Evolutionary conservation across 2,888 invertebrate species (phyloP).

Genomic region (Dicranocentrus wangi): DNA sequence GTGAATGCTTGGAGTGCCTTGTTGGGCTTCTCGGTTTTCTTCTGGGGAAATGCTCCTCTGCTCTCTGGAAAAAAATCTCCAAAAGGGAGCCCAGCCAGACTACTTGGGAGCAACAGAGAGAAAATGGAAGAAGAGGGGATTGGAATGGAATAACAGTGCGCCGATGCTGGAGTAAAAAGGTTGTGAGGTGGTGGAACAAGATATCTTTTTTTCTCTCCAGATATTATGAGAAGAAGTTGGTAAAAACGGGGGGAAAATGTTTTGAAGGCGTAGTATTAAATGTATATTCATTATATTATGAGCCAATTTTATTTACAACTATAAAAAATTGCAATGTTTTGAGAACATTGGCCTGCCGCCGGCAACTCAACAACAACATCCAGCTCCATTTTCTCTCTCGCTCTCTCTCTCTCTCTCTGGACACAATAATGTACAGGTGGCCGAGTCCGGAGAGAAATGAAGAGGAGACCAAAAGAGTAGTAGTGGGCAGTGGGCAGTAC

Average conservation of each 20-base stretch:
- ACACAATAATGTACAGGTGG: slow-evolving; percentile 28
- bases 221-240: not conserved
- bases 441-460: slow-evolving; percentile 40
- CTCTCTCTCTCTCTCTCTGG: slow-evolving; percentile 9
- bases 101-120: slow-evolving; percentile 10
- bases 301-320: not conserved
- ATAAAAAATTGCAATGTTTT: not conserved
- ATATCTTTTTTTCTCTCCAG: not conserved
- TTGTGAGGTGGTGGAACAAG: not conserved
- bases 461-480: slow-evolving; percentile 11
- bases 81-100: not conserved
- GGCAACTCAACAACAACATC: slow-evolving; percentile 42
- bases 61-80: not conserved
- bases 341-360: not conserved
- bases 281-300: no score
- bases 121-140: not conserved
- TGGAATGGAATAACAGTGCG: not conserved
- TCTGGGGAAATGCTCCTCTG: not conserved
- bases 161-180: slow-evolving; percentile 12
- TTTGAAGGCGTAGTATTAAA: not conserved
- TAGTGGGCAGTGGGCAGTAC: slow-evolving; percentile 47
- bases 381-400: slow-evolving; percentile 35
- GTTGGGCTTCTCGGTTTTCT: not conserved
- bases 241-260: not conserved
- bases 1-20: no score